These are phyloP conservation scores for Lagodon rhomboides DNA, from an alignment of 2,797 vertebrate genomes.

Conservation along the genomic window DNA sequence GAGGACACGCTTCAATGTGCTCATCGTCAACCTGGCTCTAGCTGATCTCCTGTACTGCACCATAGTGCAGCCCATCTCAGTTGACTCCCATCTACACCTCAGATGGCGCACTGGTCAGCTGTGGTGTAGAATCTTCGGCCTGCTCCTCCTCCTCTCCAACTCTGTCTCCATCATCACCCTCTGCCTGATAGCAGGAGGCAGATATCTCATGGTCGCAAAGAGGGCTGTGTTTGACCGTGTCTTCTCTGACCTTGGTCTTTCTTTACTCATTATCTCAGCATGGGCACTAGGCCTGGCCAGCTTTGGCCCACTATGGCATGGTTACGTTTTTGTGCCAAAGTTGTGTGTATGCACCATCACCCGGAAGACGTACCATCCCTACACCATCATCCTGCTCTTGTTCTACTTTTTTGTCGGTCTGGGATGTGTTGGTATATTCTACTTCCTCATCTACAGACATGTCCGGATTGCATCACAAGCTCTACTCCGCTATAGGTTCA, in stretches of 20 bases:
- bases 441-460: conserved; percentile 89
- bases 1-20: conserved; percentile 90
- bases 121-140: conserved; percentile 89
- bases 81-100: conserved; percentile 91
- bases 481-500: conserved; percentile 83
- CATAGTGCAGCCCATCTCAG: conserved; percentile 89
- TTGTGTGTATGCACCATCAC: conserved; percentile 95
- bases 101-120: conserved; percentile 85
- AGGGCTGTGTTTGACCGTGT: conserved; percentile 85
- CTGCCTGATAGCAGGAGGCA: conserved; percentile 88
- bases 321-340: conserved; percentile 87
- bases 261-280: conserved; percentile 77
- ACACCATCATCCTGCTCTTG: conserved; percentile 89
- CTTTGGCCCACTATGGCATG: conserved; percentile 89
- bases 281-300: conserved; percentile 87
- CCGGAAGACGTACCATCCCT: conserved; percentile 86
- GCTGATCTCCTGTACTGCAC: conserved; percentile 93
- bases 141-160: conserved; percentile 92
- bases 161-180: conserved; percentile 91
- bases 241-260: conserved; percentile 81
- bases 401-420: conserved; percentile 90
- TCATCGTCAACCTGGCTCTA: conserved; percentile 90
- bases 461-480: conserved; percentile 84
- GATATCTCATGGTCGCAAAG: conserved; percentile 89
- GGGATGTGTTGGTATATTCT: conserved; percentile 89